These are phyloP conservation scores for Dasyornis broadbenti DNA, from an alignment of 2,113 vertebrate genomes.

Conservation along the genomic window DNA sequence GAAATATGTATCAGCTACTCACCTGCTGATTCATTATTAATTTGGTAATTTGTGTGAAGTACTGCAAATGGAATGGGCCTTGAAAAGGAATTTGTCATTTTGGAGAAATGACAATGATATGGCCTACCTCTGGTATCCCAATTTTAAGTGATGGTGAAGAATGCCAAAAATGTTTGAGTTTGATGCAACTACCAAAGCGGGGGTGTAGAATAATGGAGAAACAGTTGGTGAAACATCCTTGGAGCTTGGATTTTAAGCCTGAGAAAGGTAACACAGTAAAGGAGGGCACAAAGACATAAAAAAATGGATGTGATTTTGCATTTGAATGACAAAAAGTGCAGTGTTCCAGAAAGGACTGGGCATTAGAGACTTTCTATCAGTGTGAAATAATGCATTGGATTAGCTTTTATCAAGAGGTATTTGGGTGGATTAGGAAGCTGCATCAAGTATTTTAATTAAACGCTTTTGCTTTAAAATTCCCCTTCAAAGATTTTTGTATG, in stretches of 20 bases:
- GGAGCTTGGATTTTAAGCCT: neutral
- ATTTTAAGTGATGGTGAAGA: neutral
- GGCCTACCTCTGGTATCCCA: neutral
- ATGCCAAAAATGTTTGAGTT: neutral
- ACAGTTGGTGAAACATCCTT: neutral
- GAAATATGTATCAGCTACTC: neutral
- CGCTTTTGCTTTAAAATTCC: slow-evolving; percentile 15
- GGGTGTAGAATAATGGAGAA: neutral
- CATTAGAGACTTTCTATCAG: neutral
- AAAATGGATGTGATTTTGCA: neutral
- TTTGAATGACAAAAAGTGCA: slow-evolving; percentile 7
- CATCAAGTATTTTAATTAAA: slow-evolving; percentile 27
- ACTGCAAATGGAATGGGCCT: neutral
- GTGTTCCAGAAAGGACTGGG: neutral
- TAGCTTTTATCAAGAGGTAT: slow-evolving; percentile 41
- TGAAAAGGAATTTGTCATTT: neutral
- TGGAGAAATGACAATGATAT: neutral
- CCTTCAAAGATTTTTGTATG: neutral
- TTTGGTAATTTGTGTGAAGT: neutral
- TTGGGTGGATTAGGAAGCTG: slow-evolving; percentile 28
- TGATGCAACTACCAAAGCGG: neutral
- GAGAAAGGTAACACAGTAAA: neutral
- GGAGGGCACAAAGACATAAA: neutral
- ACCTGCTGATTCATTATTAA: neutral
- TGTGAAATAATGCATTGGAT: neutral